Conservation (phyloP, 2,888 invertebrate species). For the Cerceris rybyensis region DNA sequence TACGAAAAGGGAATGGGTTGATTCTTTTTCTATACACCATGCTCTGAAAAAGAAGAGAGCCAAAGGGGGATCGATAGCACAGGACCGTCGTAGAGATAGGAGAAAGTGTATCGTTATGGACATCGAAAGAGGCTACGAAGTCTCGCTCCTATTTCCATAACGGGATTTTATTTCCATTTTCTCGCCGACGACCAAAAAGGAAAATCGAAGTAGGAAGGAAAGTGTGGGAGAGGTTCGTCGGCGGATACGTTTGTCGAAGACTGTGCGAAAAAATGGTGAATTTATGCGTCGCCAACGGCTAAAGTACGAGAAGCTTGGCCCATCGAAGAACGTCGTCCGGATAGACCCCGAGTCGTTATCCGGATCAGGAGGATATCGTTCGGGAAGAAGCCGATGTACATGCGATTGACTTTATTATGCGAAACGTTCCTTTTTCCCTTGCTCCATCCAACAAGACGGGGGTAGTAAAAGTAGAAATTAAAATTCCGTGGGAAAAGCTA, state of each 20-base stretch:
- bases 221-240: not conserved
- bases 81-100: constrained; percentile 19
- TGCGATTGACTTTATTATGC: constrained; percentile 18
- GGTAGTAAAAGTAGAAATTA: too few relatives aligned
- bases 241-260: not conserved
- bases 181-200: constrained; percentile 29
- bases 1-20: too few relatives aligned
- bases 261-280: constrained; percentile 32
- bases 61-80: not conserved
- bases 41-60: not conserved
- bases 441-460: not conserved
- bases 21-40: too few relatives aligned
- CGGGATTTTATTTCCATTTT: constrained; percentile 76
- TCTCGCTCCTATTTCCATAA: constrained; percentile 71
- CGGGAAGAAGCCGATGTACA: constrained; percentile 20
- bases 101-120: constrained; percentile 50
- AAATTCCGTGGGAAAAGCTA: too few relatives aligned
- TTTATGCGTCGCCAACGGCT: constrained; percentile 51
- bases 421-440: constrained; percentile 1
- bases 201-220: constrained; percentile 14
- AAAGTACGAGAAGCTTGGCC: constrained; percentile 29
- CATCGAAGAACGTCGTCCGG: constrained; percentile 23
- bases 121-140: constrained; percentile 57
- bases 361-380: constrained; percentile 22
- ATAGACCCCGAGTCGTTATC: constrained; percentile 1